A percentile compares a stretch with the other conserved stretches of the same genome.
These are phyloP conservation scores for Microplitis mediator DNA, from an alignment of 1,140 invertebrate genomes.

Conservation along the genomic window DNA sequence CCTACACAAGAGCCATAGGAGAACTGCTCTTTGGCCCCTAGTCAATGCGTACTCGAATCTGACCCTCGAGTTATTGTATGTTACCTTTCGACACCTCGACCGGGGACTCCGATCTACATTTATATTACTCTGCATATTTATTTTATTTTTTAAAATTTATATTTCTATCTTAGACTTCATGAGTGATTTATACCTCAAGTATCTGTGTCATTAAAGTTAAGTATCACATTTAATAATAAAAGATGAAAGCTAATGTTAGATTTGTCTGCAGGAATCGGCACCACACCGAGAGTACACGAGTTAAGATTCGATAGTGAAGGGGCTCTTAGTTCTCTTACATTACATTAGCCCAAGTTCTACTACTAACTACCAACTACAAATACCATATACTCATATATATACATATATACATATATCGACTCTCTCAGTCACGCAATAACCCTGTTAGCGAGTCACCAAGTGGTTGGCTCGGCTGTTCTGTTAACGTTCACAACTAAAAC, in stretches of 20 bases:
- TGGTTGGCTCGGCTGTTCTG: slow-evolving; percentile 41
- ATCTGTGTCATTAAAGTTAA: too few relatives aligned
- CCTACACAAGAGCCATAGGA: neutral
- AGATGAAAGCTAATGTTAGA: too few relatives aligned
- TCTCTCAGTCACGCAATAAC: slow-evolving; percentile 51
- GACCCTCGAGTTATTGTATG: slow-evolving; percentile 48
- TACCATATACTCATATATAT: too few relatives aligned
- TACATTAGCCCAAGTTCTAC: too few relatives aligned
- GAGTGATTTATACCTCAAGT: neutral
- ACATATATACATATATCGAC: too few relatives aligned
- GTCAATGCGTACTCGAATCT: slow-evolving; percentile 42
- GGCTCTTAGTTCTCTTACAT: too few relatives aligned
- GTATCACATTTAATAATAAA: too few relatives aligned
- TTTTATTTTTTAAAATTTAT: too few relatives aligned
- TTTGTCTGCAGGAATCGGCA: too few relatives aligned
- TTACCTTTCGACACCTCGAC: slow-evolving; percentile 47
- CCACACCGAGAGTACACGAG: too few relatives aligned
- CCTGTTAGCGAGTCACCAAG: slow-evolving; percentile 56
- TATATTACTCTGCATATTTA: slow-evolving; percentile 20
- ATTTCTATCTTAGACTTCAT: slow-evolving; percentile 36
- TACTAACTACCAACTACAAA: too few relatives aligned
- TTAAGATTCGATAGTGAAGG: too few relatives aligned
- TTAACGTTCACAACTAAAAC: slow-evolving; percentile 14
- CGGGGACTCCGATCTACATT: slow-evolving; percentile 30
- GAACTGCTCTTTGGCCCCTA: neutral